Evolutionary conservation across 2,797 vertebrate species (phyloP).

Genomic region (Hydrophis major): DNA sequence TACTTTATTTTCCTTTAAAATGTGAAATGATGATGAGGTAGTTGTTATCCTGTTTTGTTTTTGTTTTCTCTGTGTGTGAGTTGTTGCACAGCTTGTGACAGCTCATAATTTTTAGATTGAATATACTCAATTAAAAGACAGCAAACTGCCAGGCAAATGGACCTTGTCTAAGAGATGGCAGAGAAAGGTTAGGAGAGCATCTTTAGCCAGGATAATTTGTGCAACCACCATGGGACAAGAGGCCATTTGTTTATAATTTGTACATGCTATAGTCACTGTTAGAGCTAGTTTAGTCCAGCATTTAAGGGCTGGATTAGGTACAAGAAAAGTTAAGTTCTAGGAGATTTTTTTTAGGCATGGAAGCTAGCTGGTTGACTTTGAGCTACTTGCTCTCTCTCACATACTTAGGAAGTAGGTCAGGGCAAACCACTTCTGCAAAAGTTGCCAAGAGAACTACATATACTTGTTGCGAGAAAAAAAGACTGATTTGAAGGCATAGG

Average conservation of each 20-base stretch:
- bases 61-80: not conserved
- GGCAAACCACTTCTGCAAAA: not conserved
- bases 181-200: not conserved
- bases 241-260: not conserved
- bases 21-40: not conserved
- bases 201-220: not conserved
- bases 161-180: not conserved
- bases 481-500: not conserved
- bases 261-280: not conserved
- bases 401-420: not conserved
- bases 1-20: not conserved
- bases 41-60: not conserved
- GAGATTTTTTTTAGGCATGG: not conserved
- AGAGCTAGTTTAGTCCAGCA: not conserved
- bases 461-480: not conserved
- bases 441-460: not conserved
- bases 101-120: not conserved
- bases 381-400: not conserved
- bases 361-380: not conserved
- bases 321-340: not conserved
- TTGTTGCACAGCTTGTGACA: not conserved
- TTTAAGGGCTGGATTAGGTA: not conserved
- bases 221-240: not conserved
- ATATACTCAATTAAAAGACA: not conserved
- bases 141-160: not conserved